Percentiles rank a stretch among this genome's conserved stretches.
Conservation (phyloP, 2,888 invertebrate species). For the Bruchidius siliquastri region DNA sequence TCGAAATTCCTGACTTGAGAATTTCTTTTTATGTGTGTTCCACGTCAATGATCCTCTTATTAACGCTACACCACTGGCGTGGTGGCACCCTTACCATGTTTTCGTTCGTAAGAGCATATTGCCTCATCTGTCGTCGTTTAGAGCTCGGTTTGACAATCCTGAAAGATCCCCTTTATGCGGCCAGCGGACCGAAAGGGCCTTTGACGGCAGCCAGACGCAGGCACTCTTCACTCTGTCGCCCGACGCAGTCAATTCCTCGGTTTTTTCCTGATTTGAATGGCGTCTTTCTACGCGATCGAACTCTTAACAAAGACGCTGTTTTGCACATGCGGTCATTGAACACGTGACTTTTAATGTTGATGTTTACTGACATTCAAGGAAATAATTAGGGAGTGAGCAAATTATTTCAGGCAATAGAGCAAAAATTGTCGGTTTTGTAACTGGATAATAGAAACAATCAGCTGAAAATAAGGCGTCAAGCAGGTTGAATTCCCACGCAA, state of each 20-base stretch:
- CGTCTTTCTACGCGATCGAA: background rate
- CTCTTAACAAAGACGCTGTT: background rate
- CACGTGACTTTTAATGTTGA: background rate
- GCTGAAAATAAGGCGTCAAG: no score
- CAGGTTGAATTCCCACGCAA: no score
- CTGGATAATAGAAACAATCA: no score
- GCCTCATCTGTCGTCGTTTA: background rate
- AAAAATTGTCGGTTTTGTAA: no score
- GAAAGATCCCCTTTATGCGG: background rate
- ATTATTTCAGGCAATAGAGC: no score
- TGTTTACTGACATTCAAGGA: background rate
- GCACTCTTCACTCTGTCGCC: background rate
- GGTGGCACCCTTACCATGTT: no score
- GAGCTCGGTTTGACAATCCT: background rate
- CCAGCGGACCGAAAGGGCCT: background rate
- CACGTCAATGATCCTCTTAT: background rate
- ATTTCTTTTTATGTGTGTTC: no score
- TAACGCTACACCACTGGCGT: background rate
- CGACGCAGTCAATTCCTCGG: background rate
- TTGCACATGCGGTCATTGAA: background rate
- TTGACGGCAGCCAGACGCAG: background rate
- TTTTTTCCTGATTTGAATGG: background rate
- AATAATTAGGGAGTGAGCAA: no score
- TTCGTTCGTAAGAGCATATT: background rate
- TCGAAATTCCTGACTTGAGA: no score